A percentile compares a stretch with the other conserved stretches of the same genome.
Conservation (phyloP, 2,888 invertebrate species). For the Elegia similella region DNA sequence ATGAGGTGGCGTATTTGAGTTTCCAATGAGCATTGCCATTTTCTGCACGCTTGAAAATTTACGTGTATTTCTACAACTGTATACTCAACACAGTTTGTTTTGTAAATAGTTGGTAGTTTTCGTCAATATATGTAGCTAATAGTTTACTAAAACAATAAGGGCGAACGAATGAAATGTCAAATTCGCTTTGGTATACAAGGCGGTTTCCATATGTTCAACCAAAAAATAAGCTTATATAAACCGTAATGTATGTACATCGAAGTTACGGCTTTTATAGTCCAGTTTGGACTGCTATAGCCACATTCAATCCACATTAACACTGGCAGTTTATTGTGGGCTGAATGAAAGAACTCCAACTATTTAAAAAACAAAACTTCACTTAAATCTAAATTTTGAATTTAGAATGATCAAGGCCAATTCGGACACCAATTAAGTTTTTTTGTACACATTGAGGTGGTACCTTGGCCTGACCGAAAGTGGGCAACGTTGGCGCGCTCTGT, state of each 20-base stretch:
- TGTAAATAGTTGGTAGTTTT: slow-evolving; percentile 35
- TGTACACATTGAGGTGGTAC: slow-evolving; percentile 65
- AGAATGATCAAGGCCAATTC: slow-evolving; percentile 73
- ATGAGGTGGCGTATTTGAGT: slow-evolving; percentile 54
- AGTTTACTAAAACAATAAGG: neutral
- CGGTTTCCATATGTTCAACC: too few relatives aligned
- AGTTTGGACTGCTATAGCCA: too few relatives aligned
- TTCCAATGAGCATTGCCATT: slow-evolving; percentile 71
- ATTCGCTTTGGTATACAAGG: too few relatives aligned
- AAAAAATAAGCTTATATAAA: too few relatives aligned
- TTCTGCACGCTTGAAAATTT: slow-evolving; percentile 30
- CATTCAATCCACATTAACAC: slow-evolving; percentile 10
- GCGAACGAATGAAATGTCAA: too few relatives aligned
- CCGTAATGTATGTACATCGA: neutral
- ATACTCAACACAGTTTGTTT: slow-evolving; percentile 22
- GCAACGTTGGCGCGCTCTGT: slow-evolving; percentile 69
- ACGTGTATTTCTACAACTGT: slow-evolving; percentile 19
- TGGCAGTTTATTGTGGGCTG: slow-evolving; percentile 11
- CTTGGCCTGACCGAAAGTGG: slow-evolving; percentile 80
- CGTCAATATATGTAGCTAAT: neutral
- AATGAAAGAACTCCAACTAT: slow-evolving; percentile 32
- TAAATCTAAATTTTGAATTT: slow-evolving; percentile 79
- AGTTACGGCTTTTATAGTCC: too few relatives aligned
- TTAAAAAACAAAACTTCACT: slow-evolving; percentile 43
- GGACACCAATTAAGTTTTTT: slow-evolving; percentile 68